Conservation (phyloP, 2,113 vertebrate genomes). For the Todiramphus chloris region DNA sequence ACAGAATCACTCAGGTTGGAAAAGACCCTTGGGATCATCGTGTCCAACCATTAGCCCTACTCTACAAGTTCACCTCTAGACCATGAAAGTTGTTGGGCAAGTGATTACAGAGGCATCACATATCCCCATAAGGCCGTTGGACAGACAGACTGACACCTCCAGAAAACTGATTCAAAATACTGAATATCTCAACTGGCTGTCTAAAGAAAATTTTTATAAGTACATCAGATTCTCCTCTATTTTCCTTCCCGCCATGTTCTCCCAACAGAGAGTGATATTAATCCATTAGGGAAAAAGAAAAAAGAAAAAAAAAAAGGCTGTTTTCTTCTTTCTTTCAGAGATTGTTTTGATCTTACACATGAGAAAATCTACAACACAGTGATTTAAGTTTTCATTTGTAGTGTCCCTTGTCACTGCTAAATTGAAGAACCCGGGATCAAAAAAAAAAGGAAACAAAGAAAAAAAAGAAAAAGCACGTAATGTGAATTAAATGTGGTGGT, state of each 20-base stretch:
- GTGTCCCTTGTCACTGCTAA: neutral
- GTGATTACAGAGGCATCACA: neutral
- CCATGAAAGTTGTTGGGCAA: neutral
- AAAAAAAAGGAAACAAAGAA: neutral
- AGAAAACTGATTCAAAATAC: neutral
- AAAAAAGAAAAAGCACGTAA: constrained; percentile 8
- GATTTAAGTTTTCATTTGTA: neutral
- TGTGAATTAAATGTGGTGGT: constrained; percentile 48
- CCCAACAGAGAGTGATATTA: neutral
- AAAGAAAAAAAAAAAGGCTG: neutral
- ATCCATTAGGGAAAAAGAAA: neutral
- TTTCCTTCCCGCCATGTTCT: neutral
- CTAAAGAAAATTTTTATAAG: neutral
- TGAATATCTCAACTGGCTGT: neutral
- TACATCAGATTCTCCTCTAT: neutral
- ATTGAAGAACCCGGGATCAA: neutral
- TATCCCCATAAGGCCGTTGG: neutral
- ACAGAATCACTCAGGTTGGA: too few species aligned
- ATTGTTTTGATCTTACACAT: neutral
- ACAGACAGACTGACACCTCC: neutral
- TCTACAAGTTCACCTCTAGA: too few species aligned
- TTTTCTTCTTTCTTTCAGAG: neutral
- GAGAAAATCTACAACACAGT: neutral
- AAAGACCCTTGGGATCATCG: too few species aligned
- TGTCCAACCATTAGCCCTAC: too few species aligned